Evolutionary conservation across 2,888 invertebrate genomes (phyloP).

Genomic region (Agapostemon virescens): DNA sequence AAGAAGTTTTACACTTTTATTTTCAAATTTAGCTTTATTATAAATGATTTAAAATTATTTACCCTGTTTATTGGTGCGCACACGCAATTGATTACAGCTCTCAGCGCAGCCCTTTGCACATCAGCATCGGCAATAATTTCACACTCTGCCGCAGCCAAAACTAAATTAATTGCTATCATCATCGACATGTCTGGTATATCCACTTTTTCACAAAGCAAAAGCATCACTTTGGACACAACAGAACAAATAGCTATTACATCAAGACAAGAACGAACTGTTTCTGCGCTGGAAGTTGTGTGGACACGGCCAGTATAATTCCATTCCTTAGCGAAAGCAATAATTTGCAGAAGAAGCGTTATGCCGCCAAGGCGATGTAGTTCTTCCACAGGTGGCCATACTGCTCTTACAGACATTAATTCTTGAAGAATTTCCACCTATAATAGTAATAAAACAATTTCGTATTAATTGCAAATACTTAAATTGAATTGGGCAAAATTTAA

Average conservation of each 20-base stretch:
- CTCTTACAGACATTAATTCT: conserved; percentile 87
- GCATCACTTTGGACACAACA: conserved; percentile 90
- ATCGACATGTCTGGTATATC: conserved; percentile 89
- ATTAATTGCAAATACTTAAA: neutral
- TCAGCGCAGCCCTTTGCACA: conserved; percentile 94
- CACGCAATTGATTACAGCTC: conserved; percentile 95
- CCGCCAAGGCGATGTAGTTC: conserved; percentile 92
- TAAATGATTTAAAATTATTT: too few relatives aligned
- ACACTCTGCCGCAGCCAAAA: conserved; percentile 89
- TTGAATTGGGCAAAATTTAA: too few relatives aligned
- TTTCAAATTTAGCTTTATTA: conserved; percentile 7
- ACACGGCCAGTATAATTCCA: conserved; percentile 92
- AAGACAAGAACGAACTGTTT: conserved; percentile 90
- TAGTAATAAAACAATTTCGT: neutral
- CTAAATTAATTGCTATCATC: conserved; percentile 83
- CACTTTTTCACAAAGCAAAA: conserved; percentile 88
- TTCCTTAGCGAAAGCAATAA: conserved; percentile 93
- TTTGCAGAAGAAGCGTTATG: conserved; percentile 89
- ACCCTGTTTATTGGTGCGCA: conserved; percentile 94
- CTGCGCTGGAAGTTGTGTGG: conserved; percentile 83
- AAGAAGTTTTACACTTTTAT: neutral
- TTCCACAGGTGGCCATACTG: conserved; percentile 94
- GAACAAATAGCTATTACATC: conserved; percentile 96
- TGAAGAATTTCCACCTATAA: conserved; percentile 87
- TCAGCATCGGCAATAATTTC: conserved; percentile 95